A percentile compares a stretch with the other conserved stretches of the same genome.
Conservation (phyloP, 2,113 vertebrate genomes). For the Dunckerocampus dactyliophorus region DNA sequence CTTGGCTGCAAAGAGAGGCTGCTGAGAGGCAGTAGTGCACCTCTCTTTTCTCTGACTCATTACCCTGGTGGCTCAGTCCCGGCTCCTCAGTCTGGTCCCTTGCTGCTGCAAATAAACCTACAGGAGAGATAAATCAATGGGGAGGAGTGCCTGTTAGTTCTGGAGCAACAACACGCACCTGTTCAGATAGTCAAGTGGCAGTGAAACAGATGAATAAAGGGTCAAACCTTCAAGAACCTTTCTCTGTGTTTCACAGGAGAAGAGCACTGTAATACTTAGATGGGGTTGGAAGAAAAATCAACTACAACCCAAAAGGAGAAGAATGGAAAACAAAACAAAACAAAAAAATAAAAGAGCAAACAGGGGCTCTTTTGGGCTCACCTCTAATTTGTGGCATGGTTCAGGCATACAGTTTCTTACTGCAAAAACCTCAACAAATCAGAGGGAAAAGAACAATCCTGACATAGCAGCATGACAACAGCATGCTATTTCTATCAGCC, state of each 20-base stretch:
- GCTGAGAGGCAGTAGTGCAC: slow-evolving; percentile 80
- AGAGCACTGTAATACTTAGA: slow-evolving; percentile 46
- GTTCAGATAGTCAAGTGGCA: slow-evolving; percentile 73
- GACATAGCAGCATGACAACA: slow-evolving; percentile 61
- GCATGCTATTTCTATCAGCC: slow-evolving; percentile 59
- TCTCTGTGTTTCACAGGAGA: slow-evolving; percentile 66
- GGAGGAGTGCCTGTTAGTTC: slow-evolving; percentile 99
- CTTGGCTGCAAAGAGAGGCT: slow-evolving; percentile 77
- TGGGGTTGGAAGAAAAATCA: slow-evolving; percentile 57
- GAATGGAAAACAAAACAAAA: slow-evolving; percentile 49
- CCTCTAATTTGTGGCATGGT: slow-evolving; percentile 84
- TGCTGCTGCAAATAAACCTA: slow-evolving; percentile 99
- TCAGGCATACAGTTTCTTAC: slow-evolving; percentile 87
- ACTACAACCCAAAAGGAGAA: slow-evolving; percentile 57
- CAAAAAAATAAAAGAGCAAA: slow-evolving; percentile 69
- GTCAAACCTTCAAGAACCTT: slow-evolving; percentile 68
- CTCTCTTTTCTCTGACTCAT: slow-evolving; percentile 93
- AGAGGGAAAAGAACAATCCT: slow-evolving; percentile 70
- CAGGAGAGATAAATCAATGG: slow-evolving; percentile 98
- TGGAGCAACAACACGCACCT: slow-evolving; percentile 74
- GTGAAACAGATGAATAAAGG: slow-evolving; percentile 76
- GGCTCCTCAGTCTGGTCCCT: slow-evolving; percentile 93
- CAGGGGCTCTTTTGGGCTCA: slow-evolving; percentile 89
- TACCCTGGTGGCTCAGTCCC: slow-evolving; percentile 96
- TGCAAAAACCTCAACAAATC: slow-evolving; percentile 79